phyloP scores from a whole-genome alignment of 2,888 invertebrate genomes.

The Eristalis intricaria region DNA sequence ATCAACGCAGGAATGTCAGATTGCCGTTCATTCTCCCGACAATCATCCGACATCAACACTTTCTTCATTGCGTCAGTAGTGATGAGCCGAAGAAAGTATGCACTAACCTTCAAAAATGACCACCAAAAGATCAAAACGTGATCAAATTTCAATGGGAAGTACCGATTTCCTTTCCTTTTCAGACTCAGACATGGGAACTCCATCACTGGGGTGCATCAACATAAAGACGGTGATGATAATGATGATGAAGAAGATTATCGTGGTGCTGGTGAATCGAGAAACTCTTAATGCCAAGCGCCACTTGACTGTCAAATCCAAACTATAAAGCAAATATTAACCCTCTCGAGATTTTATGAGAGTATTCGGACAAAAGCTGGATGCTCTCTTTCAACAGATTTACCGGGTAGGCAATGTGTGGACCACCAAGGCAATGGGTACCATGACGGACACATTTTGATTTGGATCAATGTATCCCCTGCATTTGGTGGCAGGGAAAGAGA shows the following conservation, averaged over 20 bases:
- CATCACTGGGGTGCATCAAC: slow-evolving; percentile 33
- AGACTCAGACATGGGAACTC: slow-evolving; percentile 6
- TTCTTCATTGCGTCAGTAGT: neutral
- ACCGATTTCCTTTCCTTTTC: slow-evolving; percentile 22
- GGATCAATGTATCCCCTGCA: slow-evolving; percentile 11
- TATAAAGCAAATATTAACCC: slow-evolving; percentile 81
- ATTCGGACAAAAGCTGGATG: slow-evolving; percentile 44
- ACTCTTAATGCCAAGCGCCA: slow-evolving; percentile 77
- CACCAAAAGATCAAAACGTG: slow-evolving; percentile 4
- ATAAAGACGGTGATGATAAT: slow-evolving; percentile 9
- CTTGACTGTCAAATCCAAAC: slow-evolving; percentile 81
- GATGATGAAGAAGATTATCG: slow-evolving; percentile 1
- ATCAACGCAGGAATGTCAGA: neutral
- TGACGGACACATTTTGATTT: slow-evolving; percentile 47
- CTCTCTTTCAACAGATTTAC: slow-evolving; percentile 38
- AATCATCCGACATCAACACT: neutral
- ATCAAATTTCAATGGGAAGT: slow-evolving; percentile 24
- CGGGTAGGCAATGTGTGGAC: slow-evolving; percentile 40
- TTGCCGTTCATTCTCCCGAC: neutral
- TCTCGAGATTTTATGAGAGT: slow-evolving; percentile 75
- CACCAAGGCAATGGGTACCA: slow-evolving; percentile 55
- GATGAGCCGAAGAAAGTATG: neutral
- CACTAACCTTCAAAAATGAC: neutral
- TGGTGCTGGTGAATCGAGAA: slow-evolving; percentile 38
- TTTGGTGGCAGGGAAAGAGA: slow-evolving; percentile 1